A percentile compares a stretch with the other conserved stretches of the same genome.
Evolutionary conservation across 2,888 invertebrate genomes (phyloP).

Genomic region (Lissocephala sabroskyi): DNA sequence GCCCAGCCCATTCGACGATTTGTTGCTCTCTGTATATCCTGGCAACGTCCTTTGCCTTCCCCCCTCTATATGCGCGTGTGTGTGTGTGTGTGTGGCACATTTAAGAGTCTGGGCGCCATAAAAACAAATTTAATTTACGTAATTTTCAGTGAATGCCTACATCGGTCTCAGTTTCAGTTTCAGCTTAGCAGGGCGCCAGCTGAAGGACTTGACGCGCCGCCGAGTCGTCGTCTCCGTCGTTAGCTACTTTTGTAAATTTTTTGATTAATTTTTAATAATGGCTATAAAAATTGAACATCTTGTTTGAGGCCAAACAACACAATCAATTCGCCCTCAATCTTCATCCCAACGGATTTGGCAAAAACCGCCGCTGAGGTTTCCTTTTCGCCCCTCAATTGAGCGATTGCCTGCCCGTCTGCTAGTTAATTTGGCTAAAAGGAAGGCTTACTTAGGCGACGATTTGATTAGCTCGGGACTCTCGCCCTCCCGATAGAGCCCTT

Average conservation of each 20-base stretch:
- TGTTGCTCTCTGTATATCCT: no score
- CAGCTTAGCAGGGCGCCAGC: slow-evolving; percentile 23
- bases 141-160: slow-evolving; percentile 63
- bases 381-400: no score
- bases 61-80: slow-evolving; percentile 6
- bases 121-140: slow-evolving; percentile 66
- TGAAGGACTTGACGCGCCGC: no score
- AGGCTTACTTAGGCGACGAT: slow-evolving; percentile 34
- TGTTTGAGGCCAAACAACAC: no score
- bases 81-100: slow-evolving; percentile 14
- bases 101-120: slow-evolving; percentile 54
- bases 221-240: no score
- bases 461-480: slow-evolving; percentile 35
- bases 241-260: slow-evolving; percentile 37
- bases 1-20: no score
- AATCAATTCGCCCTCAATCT: no score
- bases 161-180: slow-evolving; percentile 55
- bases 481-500: no score
- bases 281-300: slow-evolving; percentile 42
- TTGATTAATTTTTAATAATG: slow-evolving; percentile 64
- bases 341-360: no score
- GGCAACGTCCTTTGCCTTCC: no score
- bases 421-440: slow-evolving; percentile 52
- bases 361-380: no score
- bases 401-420: no score